phyloP scores from a whole-genome alignment of 2,797 vertebrate species.

The Trachops cirrhosus region DNA sequence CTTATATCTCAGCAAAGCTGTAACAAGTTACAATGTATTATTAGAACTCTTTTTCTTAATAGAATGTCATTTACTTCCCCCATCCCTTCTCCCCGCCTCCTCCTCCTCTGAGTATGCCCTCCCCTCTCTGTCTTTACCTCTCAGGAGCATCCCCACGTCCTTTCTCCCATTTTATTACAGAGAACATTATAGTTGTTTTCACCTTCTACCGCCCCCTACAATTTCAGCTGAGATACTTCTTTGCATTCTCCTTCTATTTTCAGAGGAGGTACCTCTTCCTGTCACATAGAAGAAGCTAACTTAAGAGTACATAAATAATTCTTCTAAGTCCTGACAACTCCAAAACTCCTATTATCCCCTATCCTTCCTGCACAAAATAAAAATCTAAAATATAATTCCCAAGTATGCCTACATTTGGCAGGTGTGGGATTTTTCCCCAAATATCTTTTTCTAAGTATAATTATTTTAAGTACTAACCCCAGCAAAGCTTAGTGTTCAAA shows the following conservation, averaged over 20 bases:
- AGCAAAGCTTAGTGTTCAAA: background rate
- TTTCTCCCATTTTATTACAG: background rate
- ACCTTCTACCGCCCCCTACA: background rate
- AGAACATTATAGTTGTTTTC: background rate
- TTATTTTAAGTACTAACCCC: background rate
- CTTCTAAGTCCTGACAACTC: background rate
- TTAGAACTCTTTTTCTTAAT: background rate
- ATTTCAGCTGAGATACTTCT: background rate
- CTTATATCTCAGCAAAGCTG: background rate
- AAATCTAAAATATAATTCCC: slow-evolving; percentile 17
- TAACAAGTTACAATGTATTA: background rate
- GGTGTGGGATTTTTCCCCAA: background rate
- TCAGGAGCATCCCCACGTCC: background rate
- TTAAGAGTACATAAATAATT: background rate
- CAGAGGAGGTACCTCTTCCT: background rate
- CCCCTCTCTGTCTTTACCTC: background rate
- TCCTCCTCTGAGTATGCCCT: background rate
- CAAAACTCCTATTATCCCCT: background rate
- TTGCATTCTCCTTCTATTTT: background rate
- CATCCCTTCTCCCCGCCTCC: background rate
- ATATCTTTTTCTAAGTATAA: background rate
- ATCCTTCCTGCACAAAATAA: background rate
- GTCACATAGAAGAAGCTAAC: background rate
- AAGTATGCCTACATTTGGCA: background rate
- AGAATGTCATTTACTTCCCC: background rate